Evolutionary conservation across 2,888 invertebrate species (phyloP).

Genomic region (Drosophila cognata): DNA sequence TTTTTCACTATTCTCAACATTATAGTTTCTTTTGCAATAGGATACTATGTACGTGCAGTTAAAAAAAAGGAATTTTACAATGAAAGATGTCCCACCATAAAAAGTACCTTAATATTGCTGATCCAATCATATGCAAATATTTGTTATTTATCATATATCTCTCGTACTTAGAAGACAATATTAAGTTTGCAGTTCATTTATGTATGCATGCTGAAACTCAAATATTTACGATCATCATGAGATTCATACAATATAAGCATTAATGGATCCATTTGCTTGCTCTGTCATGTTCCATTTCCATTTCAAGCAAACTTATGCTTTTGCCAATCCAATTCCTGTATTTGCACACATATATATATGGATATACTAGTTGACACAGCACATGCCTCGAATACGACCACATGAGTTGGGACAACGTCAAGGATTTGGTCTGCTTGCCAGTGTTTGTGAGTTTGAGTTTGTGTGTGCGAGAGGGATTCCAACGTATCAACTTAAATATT

Average conservation of each 20-base stretch:
- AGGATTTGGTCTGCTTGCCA: conserved; percentile 9
- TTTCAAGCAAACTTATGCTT: conserved; percentile 12
- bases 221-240: conserved; percentile 8
- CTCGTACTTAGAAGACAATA: background rate
- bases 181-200: background rate
- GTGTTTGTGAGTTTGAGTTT: conserved; percentile 17
- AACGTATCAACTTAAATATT: conserved; percentile 58
- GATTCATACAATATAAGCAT: conserved; percentile 2
- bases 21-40: background rate
- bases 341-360: background rate
- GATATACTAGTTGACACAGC: conserved; percentile 9
- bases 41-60: background rate
- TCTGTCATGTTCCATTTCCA: background rate
- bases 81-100: background rate
- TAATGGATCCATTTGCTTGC: conserved; percentile 1
- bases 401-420: conserved; percentile 6
- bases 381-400: conserved; percentile 2
- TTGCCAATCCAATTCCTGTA: conserved; percentile 1
- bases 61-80: background rate
- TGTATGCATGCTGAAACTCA: background rate
- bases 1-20: background rate
- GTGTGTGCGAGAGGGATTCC: conserved; percentile 15
- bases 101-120: background rate
- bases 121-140: background rate
- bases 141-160: background rate